phyloP scores from a whole-genome alignment of 53 echinoderm and acorn worm species.

The Paracentrotus lividus region DNA sequence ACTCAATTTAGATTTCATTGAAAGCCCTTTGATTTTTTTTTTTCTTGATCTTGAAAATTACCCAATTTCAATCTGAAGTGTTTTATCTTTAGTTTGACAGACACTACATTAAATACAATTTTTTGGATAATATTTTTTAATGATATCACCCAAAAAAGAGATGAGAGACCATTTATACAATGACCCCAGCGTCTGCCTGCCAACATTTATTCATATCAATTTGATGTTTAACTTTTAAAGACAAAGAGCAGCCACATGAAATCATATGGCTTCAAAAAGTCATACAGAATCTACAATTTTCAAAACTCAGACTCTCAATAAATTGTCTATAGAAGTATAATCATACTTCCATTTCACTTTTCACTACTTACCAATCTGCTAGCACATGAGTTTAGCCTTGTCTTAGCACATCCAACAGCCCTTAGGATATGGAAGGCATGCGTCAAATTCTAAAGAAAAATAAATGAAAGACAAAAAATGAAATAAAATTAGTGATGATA shows the following conservation, averaged over 20 bases:
- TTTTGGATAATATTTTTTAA: neutral
- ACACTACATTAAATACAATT: neutral
- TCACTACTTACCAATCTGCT: constrained; percentile 89
- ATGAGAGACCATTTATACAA: neutral
- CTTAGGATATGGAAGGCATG: constrained; percentile 90
- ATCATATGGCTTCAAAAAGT: neutral
- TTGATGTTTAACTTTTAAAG: neutral
- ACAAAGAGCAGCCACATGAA: neutral
- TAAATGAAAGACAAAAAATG: neutral
- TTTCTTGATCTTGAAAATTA: neutral
- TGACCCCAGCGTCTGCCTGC: neutral
- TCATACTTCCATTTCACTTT: neutral
- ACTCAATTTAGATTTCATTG: neutral
- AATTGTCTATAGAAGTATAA: neutral
- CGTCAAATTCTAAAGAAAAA: constrained; percentile 78
- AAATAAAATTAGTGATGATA: neutral
- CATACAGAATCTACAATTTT: neutral
- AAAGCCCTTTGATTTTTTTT: neutral
- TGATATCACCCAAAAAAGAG: neutral
- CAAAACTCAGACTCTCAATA: neutral
- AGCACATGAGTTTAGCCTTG: constrained; percentile 82
- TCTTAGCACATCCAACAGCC: constrained; percentile 88
- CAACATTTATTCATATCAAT: neutral
- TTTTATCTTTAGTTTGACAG: neutral
- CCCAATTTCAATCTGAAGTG: neutral